A percentile compares a stretch with the other conserved stretches of the same genome.
phyloP scores from a whole-genome alignment of 2,888 invertebrate genomes.

The Baronia brevicornis region DNA sequence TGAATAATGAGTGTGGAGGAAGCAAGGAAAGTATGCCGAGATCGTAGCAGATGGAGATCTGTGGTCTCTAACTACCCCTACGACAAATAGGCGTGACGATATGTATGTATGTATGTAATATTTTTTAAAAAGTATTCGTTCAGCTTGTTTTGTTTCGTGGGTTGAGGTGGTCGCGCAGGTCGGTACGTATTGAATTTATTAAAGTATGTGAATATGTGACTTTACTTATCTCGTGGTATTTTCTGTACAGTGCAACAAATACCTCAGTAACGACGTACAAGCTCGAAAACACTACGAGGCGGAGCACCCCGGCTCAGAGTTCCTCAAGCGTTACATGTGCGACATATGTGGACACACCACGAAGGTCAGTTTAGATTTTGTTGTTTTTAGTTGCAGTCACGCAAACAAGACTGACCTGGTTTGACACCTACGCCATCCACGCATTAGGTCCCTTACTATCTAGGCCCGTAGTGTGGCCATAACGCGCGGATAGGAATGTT shows the following conservation, averaged over 20 bases:
- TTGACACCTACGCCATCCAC: too few relatives aligned
- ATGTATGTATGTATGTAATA: too few relatives aligned
- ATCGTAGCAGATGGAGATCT: too few relatives aligned
- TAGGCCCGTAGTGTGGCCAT: constrained; percentile 15
- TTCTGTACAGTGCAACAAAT: constrained; percentile 43
- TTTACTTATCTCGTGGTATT: not conserved
- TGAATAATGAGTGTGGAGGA: too few relatives aligned
- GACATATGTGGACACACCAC: constrained; percentile 66
- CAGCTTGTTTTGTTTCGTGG: too few relatives aligned
- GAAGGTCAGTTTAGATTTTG: constrained; percentile 31
- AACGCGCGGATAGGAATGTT: constrained; percentile 14
- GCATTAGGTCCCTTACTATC: too few relatives aligned
- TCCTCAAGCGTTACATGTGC: constrained; percentile 65
- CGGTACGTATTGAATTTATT: not conserved
- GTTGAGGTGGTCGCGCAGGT: too few relatives aligned
- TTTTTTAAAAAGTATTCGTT: too few relatives aligned
- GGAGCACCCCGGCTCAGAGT: constrained; percentile 59
- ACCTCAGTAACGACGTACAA: constrained; percentile 50
- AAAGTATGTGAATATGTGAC: not conserved
- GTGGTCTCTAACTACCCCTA: too few relatives aligned
- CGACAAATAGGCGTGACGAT: too few relatives aligned
- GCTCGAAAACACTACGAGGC: constrained; percentile 58
- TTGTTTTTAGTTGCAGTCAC: not conserved
- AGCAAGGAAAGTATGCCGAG: too few relatives aligned
- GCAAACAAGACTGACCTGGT: too few relatives aligned